Conservation (phyloP, 2,888 invertebrate species). For the Agrochola macilenta region DNA sequence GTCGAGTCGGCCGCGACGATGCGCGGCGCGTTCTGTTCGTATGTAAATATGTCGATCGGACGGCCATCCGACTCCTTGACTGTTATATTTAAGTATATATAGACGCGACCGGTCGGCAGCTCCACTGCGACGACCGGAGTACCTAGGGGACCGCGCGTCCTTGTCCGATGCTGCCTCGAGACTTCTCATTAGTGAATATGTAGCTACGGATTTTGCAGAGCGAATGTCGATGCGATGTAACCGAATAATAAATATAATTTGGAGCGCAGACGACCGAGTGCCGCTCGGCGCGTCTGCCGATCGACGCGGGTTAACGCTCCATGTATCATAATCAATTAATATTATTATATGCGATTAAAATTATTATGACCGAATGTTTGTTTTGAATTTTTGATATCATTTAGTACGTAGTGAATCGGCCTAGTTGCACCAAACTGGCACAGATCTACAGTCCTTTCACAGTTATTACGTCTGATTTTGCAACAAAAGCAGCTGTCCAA, state of each 20-base stretch:
- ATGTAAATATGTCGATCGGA: constrained; percentile 87
- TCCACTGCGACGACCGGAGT: constrained; percentile 76
- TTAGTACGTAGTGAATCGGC: neutral
- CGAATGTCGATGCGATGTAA: constrained; percentile 87
- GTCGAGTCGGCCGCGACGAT: constrained; percentile 69
- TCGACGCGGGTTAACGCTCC: constrained; percentile 82
- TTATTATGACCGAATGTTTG: constrained; percentile 84
- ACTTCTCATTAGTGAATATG: constrained; percentile 90
- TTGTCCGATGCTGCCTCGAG: constrained; percentile 86
- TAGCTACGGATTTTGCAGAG: constrained; percentile 87
- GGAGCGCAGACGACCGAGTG: constrained; percentile 79
- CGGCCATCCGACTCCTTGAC: constrained; percentile 86
- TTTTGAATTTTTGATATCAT: constrained; percentile 62
- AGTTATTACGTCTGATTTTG: no score
- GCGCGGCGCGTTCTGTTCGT: constrained; percentile 82
- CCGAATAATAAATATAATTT: constrained; percentile 88
- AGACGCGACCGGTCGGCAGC: constrained; percentile 84
- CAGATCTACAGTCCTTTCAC: neutral
- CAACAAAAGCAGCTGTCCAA: neutral
- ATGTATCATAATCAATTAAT: constrained; percentile 91
- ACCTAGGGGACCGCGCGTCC: constrained; percentile 80
- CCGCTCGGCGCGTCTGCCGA: constrained; percentile 76
- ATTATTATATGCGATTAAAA: constrained; percentile 90
- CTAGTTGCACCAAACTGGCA: neutral
- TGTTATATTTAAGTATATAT: constrained; percentile 88